Percentiles rank a stretch among this genome's conserved stretches.
These are phyloP conservation scores for Gortyna flavago DNA, from an alignment of 2,888 invertebrate species.

Conservation along the genomic window DNA sequence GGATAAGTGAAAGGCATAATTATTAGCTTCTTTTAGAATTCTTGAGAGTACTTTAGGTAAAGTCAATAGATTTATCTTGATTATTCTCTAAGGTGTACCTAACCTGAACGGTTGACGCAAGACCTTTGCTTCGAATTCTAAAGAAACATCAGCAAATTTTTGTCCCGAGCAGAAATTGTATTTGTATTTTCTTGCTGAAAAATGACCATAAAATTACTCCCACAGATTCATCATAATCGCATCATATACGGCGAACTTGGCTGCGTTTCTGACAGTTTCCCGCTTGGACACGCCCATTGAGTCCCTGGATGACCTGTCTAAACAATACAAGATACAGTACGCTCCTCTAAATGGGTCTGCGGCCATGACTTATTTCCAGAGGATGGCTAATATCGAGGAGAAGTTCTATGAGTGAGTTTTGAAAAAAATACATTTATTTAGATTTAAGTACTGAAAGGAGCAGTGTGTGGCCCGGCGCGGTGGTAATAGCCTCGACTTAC, in stretches of 20 bases:
- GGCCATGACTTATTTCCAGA: constrained; percentile 97
- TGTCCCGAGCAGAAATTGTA: background rate
- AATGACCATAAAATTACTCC: background rate
- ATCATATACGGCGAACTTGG: constrained; percentile 99
- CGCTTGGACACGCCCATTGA: constrained; percentile 97
- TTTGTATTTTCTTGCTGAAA: background rate
- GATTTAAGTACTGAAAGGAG: background rate
- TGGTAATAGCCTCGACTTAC: too few species aligned
- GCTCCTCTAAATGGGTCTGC: constrained; percentile 97
- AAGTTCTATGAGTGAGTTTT: constrained; percentile 96
- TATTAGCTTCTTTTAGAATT: background rate
- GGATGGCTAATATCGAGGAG: constrained; percentile 98
- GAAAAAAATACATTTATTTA: background rate
- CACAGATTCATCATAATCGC: constrained; percentile 98
- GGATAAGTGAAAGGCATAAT: background rate
- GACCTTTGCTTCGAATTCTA: background rate
- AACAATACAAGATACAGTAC: constrained; percentile 98
- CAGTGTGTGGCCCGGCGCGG: too few species aligned
- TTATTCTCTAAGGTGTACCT: background rate
- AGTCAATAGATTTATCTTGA: background rate
- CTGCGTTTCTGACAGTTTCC: constrained; percentile 98
- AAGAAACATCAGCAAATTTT: background rate
- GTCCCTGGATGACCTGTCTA: constrained; percentile 97
- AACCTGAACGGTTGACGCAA: background rate
- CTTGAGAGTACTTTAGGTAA: background rate